Percentiles rank a stretch among this genome's conserved stretches.
Evolutionary conservation across 2,888 invertebrate genomes (phyloP).

Genomic region (Brachylomia viminalis): DNA sequence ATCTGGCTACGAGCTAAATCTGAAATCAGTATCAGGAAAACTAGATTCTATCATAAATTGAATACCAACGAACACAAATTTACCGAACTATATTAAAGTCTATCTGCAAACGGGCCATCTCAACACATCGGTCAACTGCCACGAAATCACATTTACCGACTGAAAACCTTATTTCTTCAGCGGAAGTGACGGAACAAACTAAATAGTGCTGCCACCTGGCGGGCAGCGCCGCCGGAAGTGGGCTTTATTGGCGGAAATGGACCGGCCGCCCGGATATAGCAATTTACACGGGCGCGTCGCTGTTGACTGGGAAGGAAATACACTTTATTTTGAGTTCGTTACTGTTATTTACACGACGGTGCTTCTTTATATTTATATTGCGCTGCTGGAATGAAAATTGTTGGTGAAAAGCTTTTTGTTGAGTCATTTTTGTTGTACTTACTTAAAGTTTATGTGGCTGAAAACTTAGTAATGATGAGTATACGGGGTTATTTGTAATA

Average conservation of each 20-base stretch:
- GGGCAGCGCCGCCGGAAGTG: slow-evolving; percentile 74
- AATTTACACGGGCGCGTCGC: slow-evolving; percentile 80
- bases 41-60: too few relatives aligned
- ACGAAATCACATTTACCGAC: slow-evolving; percentile 65
- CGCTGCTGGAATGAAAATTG: neutral
- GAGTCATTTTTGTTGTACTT: neutral
- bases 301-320: slow-evolving; percentile 74
- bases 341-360: slow-evolving; percentile 38
- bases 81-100: neutral
- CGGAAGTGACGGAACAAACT: slow-evolving; percentile 76
- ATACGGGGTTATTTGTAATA: too few relatives aligned
- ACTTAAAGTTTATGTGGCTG: neutral
- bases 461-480: neutral
- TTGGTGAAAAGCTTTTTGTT: slow-evolving; percentile 3
- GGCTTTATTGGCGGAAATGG: slow-evolving; percentile 85
- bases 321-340: slow-evolving; percentile 67
- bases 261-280: slow-evolving; percentile 83
- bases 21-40: too few relatives aligned
- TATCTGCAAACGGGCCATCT: slow-evolving; percentile 1
- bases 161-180: slow-evolving; percentile 64
- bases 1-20: too few relatives aligned
- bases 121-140: slow-evolving; percentile 52
- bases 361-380: slow-evolving; percentile 31
- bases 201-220: slow-evolving; percentile 84
- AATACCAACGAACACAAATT: too few relatives aligned